phyloP scores from a whole-genome alignment of 2,888 invertebrate species.

The Macrosiphum euphorbiae region DNA sequence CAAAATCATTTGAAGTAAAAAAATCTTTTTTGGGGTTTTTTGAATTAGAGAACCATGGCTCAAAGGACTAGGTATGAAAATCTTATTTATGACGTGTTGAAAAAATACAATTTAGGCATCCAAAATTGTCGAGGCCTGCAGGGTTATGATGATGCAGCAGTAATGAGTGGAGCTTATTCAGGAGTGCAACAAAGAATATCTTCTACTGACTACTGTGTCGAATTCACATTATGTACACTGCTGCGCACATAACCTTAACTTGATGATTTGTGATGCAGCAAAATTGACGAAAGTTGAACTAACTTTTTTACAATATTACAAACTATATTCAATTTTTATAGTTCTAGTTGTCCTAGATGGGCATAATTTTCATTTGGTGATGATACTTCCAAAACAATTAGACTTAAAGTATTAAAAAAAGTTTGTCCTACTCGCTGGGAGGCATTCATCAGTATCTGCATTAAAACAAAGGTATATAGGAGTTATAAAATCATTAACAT shows the following conservation, averaged over 20 bases:
- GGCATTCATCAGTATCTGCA: background rate
- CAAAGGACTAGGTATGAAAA: background rate
- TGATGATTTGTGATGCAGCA: too few relatives aligned
- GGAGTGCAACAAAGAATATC: too few relatives aligned
- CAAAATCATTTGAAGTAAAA: background rate
- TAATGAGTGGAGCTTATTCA: too few relatives aligned
- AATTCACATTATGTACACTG: too few relatives aligned
- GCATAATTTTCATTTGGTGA: background rate
- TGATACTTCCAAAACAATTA: background rate
- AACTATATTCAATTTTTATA: too few relatives aligned
- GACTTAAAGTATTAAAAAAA: background rate
- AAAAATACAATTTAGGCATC: background rate
- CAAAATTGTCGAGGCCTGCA: background rate
- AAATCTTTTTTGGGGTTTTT: constrained; percentile 13
- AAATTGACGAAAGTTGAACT: too few relatives aligned
- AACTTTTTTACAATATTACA: too few relatives aligned
- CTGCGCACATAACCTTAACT: too few relatives aligned
- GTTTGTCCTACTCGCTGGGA: background rate
- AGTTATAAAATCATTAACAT: too few relatives aligned
- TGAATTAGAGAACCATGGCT: background rate
- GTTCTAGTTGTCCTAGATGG: too few relatives aligned
- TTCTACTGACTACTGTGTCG: too few relatives aligned
- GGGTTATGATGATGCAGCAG: background rate
- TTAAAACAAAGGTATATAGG: too few relatives aligned
- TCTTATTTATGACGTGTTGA: background rate